Conservation (phyloP, 2,888 invertebrate species). For the Drosophila acutilabella region DNA sequence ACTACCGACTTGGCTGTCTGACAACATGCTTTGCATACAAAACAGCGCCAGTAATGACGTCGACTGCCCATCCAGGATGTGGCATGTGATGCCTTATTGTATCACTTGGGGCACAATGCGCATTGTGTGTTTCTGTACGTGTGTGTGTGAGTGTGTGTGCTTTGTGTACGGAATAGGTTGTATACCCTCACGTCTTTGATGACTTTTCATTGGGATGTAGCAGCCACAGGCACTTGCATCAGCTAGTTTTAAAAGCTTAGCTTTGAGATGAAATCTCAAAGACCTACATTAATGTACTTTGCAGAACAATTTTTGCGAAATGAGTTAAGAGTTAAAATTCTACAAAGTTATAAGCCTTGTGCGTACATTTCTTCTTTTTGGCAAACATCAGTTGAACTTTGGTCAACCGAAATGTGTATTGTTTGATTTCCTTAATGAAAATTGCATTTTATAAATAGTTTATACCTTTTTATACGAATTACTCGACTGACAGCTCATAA, state of each 20-base stretch:
- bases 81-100: constrained; percentile 64
- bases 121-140: constrained; percentile 23
- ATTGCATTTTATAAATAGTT: constrained; percentile 40
- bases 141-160: constrained; percentile 22
- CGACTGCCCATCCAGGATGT: constrained; percentile 55
- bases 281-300: constrained; percentile 1
- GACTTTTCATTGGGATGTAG: constrained; percentile 7
- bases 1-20: constrained; percentile 40
- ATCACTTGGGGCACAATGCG: constrained; percentile 53
- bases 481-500: constrained; percentile 49
- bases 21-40: constrained; percentile 73
- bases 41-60: constrained; percentile 59
- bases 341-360: too few species aligned
- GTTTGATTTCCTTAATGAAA: constrained; percentile 30
- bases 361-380: constrained; percentile 7
- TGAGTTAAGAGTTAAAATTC: too few species aligned
- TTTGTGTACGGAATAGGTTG: constrained; percentile 24
- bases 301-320: too few species aligned
- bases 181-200: constrained; percentile 7
- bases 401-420: constrained; percentile 20
- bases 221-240: constrained; percentile 30
- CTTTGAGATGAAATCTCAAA: constrained; percentile 10
- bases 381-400: constrained; percentile 36
- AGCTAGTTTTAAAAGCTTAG: constrained; percentile 25
- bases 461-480: constrained; percentile 36